These are phyloP conservation scores for Exocentrus adspersus DNA, from an alignment of 2,888 invertebrate species.

Conservation along the genomic window DNA sequence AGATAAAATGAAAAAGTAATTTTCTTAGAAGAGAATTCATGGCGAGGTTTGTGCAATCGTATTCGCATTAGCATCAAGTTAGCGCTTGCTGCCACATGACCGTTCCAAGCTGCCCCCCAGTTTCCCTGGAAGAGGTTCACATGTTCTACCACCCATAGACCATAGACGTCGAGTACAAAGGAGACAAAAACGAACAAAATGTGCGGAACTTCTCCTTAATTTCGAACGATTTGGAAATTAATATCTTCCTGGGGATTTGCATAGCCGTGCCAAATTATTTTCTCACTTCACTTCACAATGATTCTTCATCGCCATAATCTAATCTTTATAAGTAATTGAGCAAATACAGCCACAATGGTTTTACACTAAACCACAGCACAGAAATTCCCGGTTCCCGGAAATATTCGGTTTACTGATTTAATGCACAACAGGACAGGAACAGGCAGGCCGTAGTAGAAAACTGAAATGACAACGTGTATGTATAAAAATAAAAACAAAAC, in stretches of 20 bases:
- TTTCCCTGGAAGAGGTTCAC: conserved; percentile 30
- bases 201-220: neutral
- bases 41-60: conserved; percentile 61
- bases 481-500: too few relatives aligned
- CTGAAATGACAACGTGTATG: too few relatives aligned
- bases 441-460: too few relatives aligned
- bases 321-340: too few relatives aligned
- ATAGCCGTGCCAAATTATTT: neutral
- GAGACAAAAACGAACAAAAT: neutral
- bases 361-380: too few relatives aligned
- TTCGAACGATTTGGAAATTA: neutral
- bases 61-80: conserved; percentile 63
- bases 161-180: conserved; percentile 34
- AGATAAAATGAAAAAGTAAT: conserved; percentile 65
- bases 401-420: too few relatives aligned
- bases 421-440: too few relatives aligned
- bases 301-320: too few relatives aligned
- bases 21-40: conserved; percentile 64
- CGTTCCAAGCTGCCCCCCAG: conserved; percentile 35
- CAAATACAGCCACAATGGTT: too few relatives aligned
- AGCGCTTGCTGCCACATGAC: conserved; percentile 61
- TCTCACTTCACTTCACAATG: too few relatives aligned
- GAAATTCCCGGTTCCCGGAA: too few relatives aligned
- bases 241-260: neutral
- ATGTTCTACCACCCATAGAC: conserved; percentile 31